Evolutionary conservation across 2,888 invertebrate genomes (phyloP), one percentile per base, ranked within the genome.

Genomic region (Caenorhabditis auriculariae): DNA sequence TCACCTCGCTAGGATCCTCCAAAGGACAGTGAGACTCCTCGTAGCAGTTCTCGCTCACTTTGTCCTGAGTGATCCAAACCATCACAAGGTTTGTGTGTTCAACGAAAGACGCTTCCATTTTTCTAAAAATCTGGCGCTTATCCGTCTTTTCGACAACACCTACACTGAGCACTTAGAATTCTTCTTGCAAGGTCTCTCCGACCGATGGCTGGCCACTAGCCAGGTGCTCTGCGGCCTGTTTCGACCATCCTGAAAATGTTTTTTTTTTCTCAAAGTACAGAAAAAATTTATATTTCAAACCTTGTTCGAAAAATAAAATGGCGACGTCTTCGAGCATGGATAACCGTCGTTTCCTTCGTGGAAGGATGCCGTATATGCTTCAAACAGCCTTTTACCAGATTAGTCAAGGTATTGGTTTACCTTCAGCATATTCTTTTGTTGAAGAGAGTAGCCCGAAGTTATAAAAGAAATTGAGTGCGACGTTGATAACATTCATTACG

Each of bases 21-120:
- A 70, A 43, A 12, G 75, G 65, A 54, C 79, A 79, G 23, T 75
- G 72, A 1, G 61, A 50, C 23, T 73, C 75, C 42, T 72, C 74
- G 59, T 78, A 79, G 62, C 79, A 79, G 29, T 68, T 60, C 21
- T 69, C 65, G 42, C 66, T 66, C 7, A 26, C 54, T 26, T 69
- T 67, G 26, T 73, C 74, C 26, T 73, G 72, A 12, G 44, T 62
- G 17, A 80, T 70, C 56, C 77, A 77, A 15, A 80, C 76, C 69
- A 80, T 69, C 21, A 80, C 55, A 7, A 80, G 64, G 58, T 80
- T 80, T 2, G 80, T 80, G 37, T 67, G 63, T 9, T 73, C 73
- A 12, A 80, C 72, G 63, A 73, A 78, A 0, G 76, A 52, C 3
- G 80, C 80, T 48, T 77, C 75, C 52, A 77, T 73, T 43, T 74